Base-by-base conservation (phyloP, 2,797 vertebrate species). In the Anniella stebbinsi region DNA sequence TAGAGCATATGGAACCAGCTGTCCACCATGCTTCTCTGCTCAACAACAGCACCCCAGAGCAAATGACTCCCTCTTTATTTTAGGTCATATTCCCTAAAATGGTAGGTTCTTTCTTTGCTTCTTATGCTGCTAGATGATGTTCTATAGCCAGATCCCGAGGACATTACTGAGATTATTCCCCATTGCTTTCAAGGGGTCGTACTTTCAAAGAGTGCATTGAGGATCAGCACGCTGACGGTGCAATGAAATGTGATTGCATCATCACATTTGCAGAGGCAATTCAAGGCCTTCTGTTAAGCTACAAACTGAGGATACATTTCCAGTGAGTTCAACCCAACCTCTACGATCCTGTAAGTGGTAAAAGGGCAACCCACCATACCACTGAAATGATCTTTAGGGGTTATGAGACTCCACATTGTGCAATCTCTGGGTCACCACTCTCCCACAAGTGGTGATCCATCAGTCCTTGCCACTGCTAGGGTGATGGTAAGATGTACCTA, bases 1-100 rank as follows among this genome's bases (percentile, higher is more conserved):
- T 76, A 66, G 78, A 87, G 41, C 91, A 87, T 77, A 87, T 30
- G 72, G 84, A 89, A 77, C 72, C 84, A 89, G 91, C 84, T 87
- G 72, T 70, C 84, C 51, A 87, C 85, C 73, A 78, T 87, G 72
- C 38, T 83, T 66, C 73, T 63, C 9, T 89, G 84, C 78, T 89
- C 72, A 70, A 18, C 17, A 82, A 89, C 45, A 83, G 70, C 60
- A 82, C 84, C 51, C 83, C 48, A 87, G 87, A 88, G 88, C 30
- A 82, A 87, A 88, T 36, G 54, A 33, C 54, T 60, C 85, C 87
- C 33, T 63, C 36, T 87, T 41, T 33, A 51, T 33, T 78, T 80
- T 60, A 72, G 63, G 75, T 70, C 60, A 36, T 67, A 38, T 75
- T 60, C 70, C 70, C 76, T 69, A 81, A 86, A 76, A 83, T 48